Conservation (phyloP, 2,797 vertebrate species). For the Scolopax bukidnonensis region DNA sequence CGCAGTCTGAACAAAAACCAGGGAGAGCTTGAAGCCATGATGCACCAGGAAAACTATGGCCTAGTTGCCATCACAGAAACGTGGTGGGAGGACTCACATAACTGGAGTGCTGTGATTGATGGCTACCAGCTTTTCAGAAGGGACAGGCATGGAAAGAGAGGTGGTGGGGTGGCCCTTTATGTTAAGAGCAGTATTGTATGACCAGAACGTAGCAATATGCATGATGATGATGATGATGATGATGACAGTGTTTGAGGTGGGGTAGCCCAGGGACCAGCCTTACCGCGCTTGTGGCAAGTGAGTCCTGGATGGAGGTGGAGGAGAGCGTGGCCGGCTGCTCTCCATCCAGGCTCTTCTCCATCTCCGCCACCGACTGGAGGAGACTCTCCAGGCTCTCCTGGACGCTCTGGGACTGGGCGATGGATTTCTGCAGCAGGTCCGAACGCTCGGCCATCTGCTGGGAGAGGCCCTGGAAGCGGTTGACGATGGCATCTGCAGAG, state of each 20-base stretch:
- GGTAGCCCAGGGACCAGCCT: background rate
- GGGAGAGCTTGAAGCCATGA: too few species aligned
- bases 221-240: too few species aligned
- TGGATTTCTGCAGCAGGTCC: constrained; percentile 91
- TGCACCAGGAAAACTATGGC: too few species aligned
- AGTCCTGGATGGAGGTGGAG: constrained; percentile 87
- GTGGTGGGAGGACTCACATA: too few species aligned
- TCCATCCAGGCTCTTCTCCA: constrained; percentile 76
- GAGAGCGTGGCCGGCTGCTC: constrained; percentile 81
- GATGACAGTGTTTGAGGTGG: background rate
- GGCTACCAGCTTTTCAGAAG: too few species aligned
- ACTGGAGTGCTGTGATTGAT: too few species aligned
- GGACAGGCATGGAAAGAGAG: too few species aligned
- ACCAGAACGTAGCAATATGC: too few species aligned
- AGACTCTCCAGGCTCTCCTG: constrained; percentile 93
- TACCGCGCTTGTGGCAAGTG: constrained; percentile 90
- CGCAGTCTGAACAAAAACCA: too few species aligned
- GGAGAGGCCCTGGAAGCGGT: constrained; percentile 86
- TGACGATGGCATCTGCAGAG: constrained; percentile 84
- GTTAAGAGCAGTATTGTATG: too few species aligned
- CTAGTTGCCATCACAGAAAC: too few species aligned
- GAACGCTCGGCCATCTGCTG: constrained; percentile 84
- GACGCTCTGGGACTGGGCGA: constrained; percentile 93
- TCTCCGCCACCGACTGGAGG: constrained; percentile 85
- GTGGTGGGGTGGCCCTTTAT: too few species aligned